Evolutionary conservation across 1,140 invertebrate genomes (phyloP), one percentile per base, ranked within the genome.

Genomic region (Hycleus phaleratus): DNA sequence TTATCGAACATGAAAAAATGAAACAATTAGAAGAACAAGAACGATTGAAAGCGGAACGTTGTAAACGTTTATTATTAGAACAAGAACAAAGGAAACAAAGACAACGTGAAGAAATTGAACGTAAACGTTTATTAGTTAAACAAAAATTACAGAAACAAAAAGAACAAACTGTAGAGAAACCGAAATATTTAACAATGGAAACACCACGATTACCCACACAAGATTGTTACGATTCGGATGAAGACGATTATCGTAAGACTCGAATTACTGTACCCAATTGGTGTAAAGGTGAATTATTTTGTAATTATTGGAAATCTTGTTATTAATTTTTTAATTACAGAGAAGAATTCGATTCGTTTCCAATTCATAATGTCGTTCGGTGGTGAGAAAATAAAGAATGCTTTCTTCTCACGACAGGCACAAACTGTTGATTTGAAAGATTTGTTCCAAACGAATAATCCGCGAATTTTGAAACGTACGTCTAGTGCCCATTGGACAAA

Each of bases 401-500:
- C 69, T 43, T 77, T 85, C 57, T 87, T 86, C 71, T 78, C 77
- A 32, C 76, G 81, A n/a, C 77, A 78, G 45, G 78, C 78, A 49
- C 82, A 81, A 60, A 81, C 78, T 1, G 82, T 83, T 1, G 81
- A 88, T 77, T 74, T 88, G 42, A 73, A 76, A 40, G 78, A 81
- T 59, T 77, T 88, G 26, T 88, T 88, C 72, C 78, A 81, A 11
- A 74, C 73, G 49, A 86, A 87, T 61, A 81, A 84, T 66, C 79
- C 79, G 46, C 75, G 71, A 32, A 77, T 79, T 49, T 74, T 87
- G 50, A 81, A 84, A 64, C 77, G 85, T 26, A 86, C 85, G 39
- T 88, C 86, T 1, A 86, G 84, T 63, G 83, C 83, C 18, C 76
- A 83, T 38, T 87, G 85, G 85, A 80, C 80, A 59, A 81, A 82